Base-by-base conservation (phyloP, 2,888 invertebrate species). In the Diadegma fenestrale region DNA sequence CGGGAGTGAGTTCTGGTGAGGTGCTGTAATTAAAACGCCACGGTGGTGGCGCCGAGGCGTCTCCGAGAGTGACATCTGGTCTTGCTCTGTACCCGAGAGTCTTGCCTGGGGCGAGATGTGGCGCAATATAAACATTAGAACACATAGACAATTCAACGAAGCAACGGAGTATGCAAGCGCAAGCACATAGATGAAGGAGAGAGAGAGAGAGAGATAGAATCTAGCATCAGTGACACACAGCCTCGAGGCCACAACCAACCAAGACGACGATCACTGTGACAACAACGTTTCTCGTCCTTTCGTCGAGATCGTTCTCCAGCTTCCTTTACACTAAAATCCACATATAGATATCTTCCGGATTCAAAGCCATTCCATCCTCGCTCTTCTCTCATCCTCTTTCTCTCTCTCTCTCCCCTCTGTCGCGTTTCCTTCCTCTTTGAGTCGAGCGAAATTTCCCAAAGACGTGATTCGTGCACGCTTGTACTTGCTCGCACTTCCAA, bases 21-120 rank as follows among this genome's bases (percentile, higher is more conserved):
- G 68, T 80, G 66, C 82, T 48, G 82, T 86, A 87, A 87, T 87
- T 86, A 87, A 86, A 87, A 87, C 86, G 82, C 86, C 84, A 87
- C 77, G 64, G 77, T 64, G 69, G 66, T 66, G 68, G 77, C 80
- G 77, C 78, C 73, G 66, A 66, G 71, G 75, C 80, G 69, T 84
- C 81, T 85, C 85, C 69, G 37, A 80, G 84, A 80, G 83, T 87
- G 86, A 86, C 87, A 84, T 87, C 82, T 85, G 83, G 83, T 78
- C 84, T 77, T 78, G 68, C 78, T 78, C 78, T 41, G 54, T 77
- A 45, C 68, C 73, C 78, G 66, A 61, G 58, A 58, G 73, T 72
- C 51, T 63, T 77, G 66, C 45, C 66, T 45, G 58, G 41, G 69
- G 72, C 43, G 71, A 79, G 79, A 79, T 48, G 71, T 61, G 69